Evolutionary conservation across 2,113 vertebrate species (phyloP).

Genomic region (Abramis brama): DNA sequence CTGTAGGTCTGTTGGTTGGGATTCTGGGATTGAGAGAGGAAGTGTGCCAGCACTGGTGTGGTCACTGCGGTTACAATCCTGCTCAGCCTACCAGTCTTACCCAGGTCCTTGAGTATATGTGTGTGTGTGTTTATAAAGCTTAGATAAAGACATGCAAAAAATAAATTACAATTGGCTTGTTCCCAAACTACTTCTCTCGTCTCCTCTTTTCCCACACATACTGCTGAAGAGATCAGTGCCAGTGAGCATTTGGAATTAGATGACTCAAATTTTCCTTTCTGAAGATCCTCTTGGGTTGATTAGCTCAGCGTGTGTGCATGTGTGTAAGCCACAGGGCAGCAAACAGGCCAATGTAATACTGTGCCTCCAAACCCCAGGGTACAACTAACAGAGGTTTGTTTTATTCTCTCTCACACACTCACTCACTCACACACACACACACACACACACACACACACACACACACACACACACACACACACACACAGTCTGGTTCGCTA

Average conservation of each 20-base stretch:
- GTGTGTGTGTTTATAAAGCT: background rate
- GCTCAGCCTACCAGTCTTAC: background rate
- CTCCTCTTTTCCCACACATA: background rate
- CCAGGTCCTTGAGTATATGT: background rate
- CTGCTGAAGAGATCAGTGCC: constrained; percentile 7
- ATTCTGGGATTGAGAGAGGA: background rate
- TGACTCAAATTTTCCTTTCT: constrained; percentile 30
- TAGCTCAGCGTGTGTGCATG: constrained; percentile 11
- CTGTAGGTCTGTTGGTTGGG: background rate
- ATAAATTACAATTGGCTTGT: background rate
- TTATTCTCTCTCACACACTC: background rate
- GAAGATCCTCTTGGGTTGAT: constrained; percentile 30
- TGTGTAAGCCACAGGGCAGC: background rate
- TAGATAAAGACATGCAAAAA: background rate
- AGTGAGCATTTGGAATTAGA: constrained; percentile 37
- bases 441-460: background rate
- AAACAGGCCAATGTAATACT: background rate
- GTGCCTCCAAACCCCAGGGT: background rate
- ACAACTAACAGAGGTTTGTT: background rate
- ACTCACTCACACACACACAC: background rate
- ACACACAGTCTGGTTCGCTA: background rate
- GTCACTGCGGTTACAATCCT: background rate
- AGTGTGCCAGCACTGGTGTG: background rate
- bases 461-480: background rate
- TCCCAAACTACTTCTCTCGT: background rate